Evolutionary conservation across 2,797 vertebrate species (phyloP).

Genomic region (Danionella dracula): DNA sequence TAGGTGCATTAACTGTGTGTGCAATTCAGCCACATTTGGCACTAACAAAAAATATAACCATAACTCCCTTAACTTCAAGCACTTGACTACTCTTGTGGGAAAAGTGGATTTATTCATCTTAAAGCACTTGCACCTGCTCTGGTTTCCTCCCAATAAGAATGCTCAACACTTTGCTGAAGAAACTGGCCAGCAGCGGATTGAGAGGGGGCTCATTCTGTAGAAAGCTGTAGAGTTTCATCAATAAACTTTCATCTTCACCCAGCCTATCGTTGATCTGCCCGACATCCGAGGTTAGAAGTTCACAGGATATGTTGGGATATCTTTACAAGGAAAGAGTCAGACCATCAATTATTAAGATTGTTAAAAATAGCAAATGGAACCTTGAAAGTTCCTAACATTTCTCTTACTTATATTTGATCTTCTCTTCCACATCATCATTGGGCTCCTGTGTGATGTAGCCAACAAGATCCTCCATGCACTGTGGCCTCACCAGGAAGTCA

Average conservation of each 20-base stretch:
- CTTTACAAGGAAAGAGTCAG: constrained; percentile 54
- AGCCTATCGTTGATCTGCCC: constrained; percentile 92
- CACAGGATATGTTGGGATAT: constrained; percentile 98
- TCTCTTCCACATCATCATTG: constrained; percentile 90
- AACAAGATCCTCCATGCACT: constrained; percentile 94
- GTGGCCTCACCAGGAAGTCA: constrained; percentile 89
- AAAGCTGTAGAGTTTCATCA: constrained; percentile 90
- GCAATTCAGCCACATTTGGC: too few species aligned
- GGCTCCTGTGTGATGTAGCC: constrained; percentile 95
- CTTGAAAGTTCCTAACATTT: too few species aligned
- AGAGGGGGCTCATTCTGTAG: constrained; percentile 89
- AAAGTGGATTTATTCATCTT: too few species aligned
- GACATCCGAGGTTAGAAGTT: constrained; percentile 94
- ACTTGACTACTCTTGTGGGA: too few species aligned
- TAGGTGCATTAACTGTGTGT: too few species aligned
- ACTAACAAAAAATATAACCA: too few species aligned
- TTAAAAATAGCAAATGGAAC: too few species aligned
- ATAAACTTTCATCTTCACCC: constrained; percentile 91
- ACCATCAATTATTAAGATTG: too few species aligned
- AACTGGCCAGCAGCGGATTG: constrained; percentile 95
- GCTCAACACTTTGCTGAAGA: constrained; percentile 98
- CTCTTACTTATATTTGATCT: constrained; percentile 96
- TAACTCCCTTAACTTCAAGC: too few species aligned
- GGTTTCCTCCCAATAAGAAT: constrained; percentile 98
- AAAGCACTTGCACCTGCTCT: constrained; percentile 95